A percentile compares a stretch with the other conserved stretches of the same genome.
phyloP scores from a whole-genome alignment of 2,888 invertebrate species.

The Linnaemya tessellans region DNA sequence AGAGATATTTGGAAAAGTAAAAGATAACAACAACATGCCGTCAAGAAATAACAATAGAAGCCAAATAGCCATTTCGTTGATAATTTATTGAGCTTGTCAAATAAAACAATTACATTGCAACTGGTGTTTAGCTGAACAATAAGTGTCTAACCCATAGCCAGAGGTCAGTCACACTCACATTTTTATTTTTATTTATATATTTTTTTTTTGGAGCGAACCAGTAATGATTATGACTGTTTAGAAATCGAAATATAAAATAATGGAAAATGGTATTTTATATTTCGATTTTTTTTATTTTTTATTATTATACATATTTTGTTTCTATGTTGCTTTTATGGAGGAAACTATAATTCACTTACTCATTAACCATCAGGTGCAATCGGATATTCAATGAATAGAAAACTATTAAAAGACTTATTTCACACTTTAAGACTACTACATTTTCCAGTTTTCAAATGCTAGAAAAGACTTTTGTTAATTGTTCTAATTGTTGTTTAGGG shows the following conservation, averaged over 20 bases:
- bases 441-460: slow-evolving; percentile 4
- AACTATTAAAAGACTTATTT: slow-evolving; percentile 48
- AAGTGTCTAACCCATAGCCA: slow-evolving; percentile 63
- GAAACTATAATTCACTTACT: slow-evolving; percentile 72
- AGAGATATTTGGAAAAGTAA: slow-evolving; percentile 20
- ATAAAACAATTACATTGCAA: slow-evolving; percentile 80
- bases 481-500: slow-evolving; percentile 54
- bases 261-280: slow-evolving; percentile 31
- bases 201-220: slow-evolving; percentile 48
- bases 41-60: slow-evolving; percentile 57
- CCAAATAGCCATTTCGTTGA: slow-evolving; percentile 75
- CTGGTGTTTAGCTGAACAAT: slow-evolving; percentile 78
- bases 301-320: neutral
- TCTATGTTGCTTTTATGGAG: slow-evolving; percentile 54
- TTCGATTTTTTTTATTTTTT: slow-evolving; percentile 32
- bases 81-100: slow-evolving; percentile 81
- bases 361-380: slow-evolving; percentile 75
- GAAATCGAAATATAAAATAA: slow-evolving; percentile 7
- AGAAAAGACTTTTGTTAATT: slow-evolving; percentile 48
- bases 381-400: slow-evolving; percentile 51
- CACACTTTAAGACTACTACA: slow-evolving; percentile 42
- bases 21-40: slow-evolving; percentile 2
- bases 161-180: slow-evolving; percentile 76
- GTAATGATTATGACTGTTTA: slow-evolving; percentile 14
- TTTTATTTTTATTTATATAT: neutral